These are phyloP conservation scores for Ctena decussata DNA, from an alignment of 2,888 invertebrate genomes.

Conservation along the genomic window DNA sequence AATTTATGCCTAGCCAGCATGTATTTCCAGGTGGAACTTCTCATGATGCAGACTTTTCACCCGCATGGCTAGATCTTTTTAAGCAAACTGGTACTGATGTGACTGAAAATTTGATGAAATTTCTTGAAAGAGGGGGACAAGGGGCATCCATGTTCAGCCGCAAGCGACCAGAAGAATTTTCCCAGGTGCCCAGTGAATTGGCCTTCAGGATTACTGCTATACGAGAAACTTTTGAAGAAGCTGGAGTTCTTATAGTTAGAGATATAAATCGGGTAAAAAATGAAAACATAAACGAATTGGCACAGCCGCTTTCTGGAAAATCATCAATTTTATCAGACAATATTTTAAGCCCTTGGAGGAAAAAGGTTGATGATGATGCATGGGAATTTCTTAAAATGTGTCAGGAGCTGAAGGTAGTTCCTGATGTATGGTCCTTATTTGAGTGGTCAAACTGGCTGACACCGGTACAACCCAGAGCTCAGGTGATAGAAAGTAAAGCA, in stretches of 20 bases:
- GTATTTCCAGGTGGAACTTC: slow-evolving; percentile 96
- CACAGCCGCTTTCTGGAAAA: slow-evolving; percentile 55
- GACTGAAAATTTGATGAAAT: slow-evolving; percentile 45
- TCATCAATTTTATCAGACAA: slow-evolving; percentile 51
- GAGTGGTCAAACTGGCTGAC: slow-evolving; percentile 96
- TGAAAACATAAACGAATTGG: slow-evolving; percentile 13
- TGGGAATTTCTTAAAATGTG: slow-evolving; percentile 91
- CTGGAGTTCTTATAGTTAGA: slow-evolving; percentile 89
- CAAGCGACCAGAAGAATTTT: slow-evolving; percentile 67
- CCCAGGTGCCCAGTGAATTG: slow-evolving; percentile 88
- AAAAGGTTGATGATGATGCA: slow-evolving; percentile 89
- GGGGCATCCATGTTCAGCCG: slow-evolving; percentile 76
- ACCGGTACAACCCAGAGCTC: slow-evolving; percentile 87
- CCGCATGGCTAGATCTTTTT: slow-evolving; percentile 91
- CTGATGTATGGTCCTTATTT: slow-evolving; percentile 93
- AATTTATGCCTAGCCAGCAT: slow-evolving; percentile 92
- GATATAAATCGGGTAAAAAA: slow-evolving; percentile 47
- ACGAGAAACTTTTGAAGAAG: slow-evolving; percentile 96
- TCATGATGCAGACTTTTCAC: slow-evolving; percentile 90
- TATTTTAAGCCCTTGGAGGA: slow-evolving; percentile 84
- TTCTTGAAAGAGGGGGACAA: slow-evolving; percentile 53
- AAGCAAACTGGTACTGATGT: slow-evolving; percentile 69
- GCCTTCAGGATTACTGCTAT: slow-evolving; percentile 94
- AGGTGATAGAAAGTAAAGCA: background rate
- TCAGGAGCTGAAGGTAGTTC: slow-evolving; percentile 90